Evolutionary conservation across 1,140 invertebrate genomes (phyloP).

Genomic region (Reticulitermes speratus): DNA sequence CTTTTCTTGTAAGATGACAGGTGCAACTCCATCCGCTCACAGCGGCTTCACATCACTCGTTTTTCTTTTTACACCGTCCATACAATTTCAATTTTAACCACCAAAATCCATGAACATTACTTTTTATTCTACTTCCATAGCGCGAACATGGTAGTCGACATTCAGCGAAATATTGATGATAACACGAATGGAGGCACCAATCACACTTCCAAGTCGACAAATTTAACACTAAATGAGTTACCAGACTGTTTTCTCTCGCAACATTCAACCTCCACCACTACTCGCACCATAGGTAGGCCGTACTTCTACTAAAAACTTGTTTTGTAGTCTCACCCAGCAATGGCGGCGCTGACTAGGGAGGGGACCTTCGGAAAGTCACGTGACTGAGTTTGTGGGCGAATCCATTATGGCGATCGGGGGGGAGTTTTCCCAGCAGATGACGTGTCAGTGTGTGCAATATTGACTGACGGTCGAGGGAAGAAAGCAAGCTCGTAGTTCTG

Average conservation of each 20-base stretch:
- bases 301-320: background rate
- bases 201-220: background rate
- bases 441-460: background rate
- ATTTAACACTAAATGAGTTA: background rate
- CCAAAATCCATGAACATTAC: background rate
- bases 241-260: background rate
- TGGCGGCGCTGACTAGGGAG: background rate
- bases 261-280: background rate
- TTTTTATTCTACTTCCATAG: background rate
- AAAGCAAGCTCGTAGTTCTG: background rate
- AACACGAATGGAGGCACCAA: background rate
- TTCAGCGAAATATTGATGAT: background rate
- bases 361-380: background rate
- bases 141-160: background rate
- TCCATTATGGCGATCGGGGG: background rate
- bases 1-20: background rate
- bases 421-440: background rate
- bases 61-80: background rate
- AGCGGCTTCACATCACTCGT: background rate
- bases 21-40: background rate
- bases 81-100: background rate
- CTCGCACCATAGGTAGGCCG: background rate
- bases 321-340: background rate
- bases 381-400: background rate
- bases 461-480: slow-evolving; percentile 7